A percentile compares a stretch with the other conserved stretches of the same genome.
Conservation (phyloP, 2,888 invertebrate genomes). For the Sabellastarte sp. region DNA sequence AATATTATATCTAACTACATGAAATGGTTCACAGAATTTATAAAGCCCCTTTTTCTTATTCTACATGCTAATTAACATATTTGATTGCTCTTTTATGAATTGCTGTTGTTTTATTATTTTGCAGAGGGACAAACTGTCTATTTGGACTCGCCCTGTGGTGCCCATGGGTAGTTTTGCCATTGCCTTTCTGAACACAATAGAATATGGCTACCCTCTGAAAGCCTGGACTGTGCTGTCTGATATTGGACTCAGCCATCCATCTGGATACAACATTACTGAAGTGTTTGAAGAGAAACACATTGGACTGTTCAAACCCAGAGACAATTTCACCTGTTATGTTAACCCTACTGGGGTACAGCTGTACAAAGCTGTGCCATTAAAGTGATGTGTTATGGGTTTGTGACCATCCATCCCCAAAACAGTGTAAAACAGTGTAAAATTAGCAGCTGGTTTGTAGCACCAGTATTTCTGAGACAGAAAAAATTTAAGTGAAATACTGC, state of each 20-base stretch:
- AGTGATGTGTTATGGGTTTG: too few relatives aligned
- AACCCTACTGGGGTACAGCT: slow-evolving; percentile 34
- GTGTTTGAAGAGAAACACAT: slow-evolving; percentile 25
- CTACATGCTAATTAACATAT: too few relatives aligned
- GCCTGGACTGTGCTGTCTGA: slow-evolving; percentile 18
- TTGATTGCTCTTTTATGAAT: too few relatives aligned
- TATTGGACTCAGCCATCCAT: slow-evolving; percentile 13
- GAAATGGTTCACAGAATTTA: too few relatives aligned
- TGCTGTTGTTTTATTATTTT: too few relatives aligned
- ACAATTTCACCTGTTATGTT: slow-evolving; percentile 31
- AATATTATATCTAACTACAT: too few relatives aligned
- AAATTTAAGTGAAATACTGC: too few relatives aligned
- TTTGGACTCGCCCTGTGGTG: slow-evolving; percentile 26
- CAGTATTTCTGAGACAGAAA: too few relatives aligned
- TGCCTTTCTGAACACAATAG: slow-evolving; percentile 23
- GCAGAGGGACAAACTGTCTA: slow-evolving; percentile 6
- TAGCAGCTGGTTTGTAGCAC: too few relatives aligned
- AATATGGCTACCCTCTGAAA: slow-evolving; percentile 18
- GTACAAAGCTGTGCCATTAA: slow-evolving; percentile 6
- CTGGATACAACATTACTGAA: slow-evolving; percentile 22
- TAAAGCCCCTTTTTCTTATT: too few relatives aligned
- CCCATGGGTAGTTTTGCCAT: slow-evolving; percentile 30
- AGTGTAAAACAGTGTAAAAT: too few relatives aligned
- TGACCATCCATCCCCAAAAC: too few relatives aligned
- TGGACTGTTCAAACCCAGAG: slow-evolving; percentile 34